Conservation (phyloP, 2,113 vertebrate genomes). For the Oncorhynchus masou region DNA sequence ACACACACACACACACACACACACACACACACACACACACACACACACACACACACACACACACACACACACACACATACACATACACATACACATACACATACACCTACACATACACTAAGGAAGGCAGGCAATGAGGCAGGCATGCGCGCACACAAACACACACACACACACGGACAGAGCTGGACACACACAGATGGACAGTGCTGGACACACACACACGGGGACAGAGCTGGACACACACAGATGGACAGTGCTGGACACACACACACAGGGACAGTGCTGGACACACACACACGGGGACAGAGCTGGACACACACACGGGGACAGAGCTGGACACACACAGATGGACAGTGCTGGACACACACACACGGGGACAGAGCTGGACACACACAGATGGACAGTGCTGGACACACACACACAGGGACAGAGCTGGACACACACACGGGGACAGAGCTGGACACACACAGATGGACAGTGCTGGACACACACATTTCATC, state of each 20-base stretch:
- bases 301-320: conserved; percentile 12
- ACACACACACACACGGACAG: conserved; percentile 12
- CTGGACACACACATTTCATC: conserved; percentile 17
- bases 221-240: conserved; percentile 47
- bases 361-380: too few species aligned
- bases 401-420: background rate
- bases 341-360: background rate
- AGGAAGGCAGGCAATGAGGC: conserved; percentile 5
- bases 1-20: conserved; percentile 27
- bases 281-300: conserved; percentile 19
- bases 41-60: conserved; percentile 22
- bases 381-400: conserved; percentile 49
- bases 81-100: too few species aligned
- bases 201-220: conserved; percentile 3
- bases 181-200: too few species aligned
- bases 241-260: conserved; percentile 15
- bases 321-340: too few species aligned
- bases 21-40: conserved; percentile 15
- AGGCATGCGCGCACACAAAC: background rate
- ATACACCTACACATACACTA: conserved; percentile 9
- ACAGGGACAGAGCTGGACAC: too few species aligned
- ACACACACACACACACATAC: conserved; percentile 12
- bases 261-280: conserved; percentile 30
- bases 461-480: conserved; percentile 51
- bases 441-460: too few species aligned